phyloP scores from a whole-genome alignment of 2,888 invertebrate genomes.

The Drosophila acutilabella region DNA sequence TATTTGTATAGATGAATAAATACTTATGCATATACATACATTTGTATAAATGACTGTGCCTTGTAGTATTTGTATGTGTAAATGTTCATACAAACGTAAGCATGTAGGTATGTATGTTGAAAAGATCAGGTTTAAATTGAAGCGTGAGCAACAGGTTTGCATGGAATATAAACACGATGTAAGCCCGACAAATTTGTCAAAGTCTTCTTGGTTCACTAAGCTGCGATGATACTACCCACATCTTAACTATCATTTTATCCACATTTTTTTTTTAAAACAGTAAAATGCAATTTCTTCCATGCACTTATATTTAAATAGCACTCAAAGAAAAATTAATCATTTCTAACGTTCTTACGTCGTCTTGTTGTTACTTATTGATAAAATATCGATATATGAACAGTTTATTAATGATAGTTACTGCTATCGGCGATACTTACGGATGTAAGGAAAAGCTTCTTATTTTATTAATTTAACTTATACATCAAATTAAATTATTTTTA shows the following conservation, averaged over 20 bases:
- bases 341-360: not conserved
- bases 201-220: conserved; percentile 10
- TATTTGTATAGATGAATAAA: conserved; percentile 24
- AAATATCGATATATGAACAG: not conserved
- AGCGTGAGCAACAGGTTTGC: conserved; percentile 61
- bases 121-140: conserved; percentile 54
- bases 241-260: not conserved
- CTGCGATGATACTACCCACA: conserved; percentile 1
- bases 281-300: not conserved
- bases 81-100: conserved; percentile 13
- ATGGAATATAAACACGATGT: conserved; percentile 51
- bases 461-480: too few relatives aligned
- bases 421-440: not conserved
- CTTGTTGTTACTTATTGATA: not conserved
- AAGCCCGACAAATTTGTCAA: conserved; percentile 48
- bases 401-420: not conserved
- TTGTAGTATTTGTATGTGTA: conserved; percentile 23
- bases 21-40: conserved; percentile 24
- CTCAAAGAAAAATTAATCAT: not conserved
- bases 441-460: not conserved
- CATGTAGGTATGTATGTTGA: conserved; percentile 32
- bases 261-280: not conserved
- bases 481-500: too few relatives aligned
- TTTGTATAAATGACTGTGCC: conserved; percentile 37
- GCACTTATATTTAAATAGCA: not conserved